These are phyloP conservation scores for Amphilophus citrinellus DNA, from an alignment of 2,113 vertebrate species.

Conservation along the genomic window DNA sequence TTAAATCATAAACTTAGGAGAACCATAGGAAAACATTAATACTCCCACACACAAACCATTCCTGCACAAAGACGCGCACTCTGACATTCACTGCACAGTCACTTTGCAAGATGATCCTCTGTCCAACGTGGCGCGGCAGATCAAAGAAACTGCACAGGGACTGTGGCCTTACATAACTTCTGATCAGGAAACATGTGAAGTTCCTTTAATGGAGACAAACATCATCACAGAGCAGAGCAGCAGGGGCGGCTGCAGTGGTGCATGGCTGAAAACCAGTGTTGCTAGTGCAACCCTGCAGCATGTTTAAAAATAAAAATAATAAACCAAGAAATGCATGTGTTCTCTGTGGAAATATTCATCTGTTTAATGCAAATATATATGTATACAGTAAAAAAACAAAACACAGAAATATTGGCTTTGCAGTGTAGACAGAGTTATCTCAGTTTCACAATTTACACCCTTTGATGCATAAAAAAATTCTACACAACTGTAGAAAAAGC, in stretches of 20 bases:
- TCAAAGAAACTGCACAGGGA: constrained; percentile 16
- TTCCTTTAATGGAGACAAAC: constrained; percentile 21
- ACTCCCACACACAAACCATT: background rate
- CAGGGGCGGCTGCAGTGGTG: background rate
- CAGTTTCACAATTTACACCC: background rate
- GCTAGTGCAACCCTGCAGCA: background rate
- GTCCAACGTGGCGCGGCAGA: background rate
- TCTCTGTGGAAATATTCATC: background rate
- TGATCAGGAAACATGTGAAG: background rate
- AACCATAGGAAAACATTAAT: background rate
- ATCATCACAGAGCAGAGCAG: background rate
- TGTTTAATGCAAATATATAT: rapidly evolving
- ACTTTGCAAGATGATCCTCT: background rate
- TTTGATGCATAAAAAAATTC: background rate
- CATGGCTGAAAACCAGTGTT: background rate
- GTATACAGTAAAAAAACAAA: background rate
- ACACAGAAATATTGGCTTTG: background rate
- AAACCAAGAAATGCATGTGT: background rate
- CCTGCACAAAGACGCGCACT: background rate
- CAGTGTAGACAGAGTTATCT: background rate
- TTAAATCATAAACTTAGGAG: background rate
- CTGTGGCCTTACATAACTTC: background rate
- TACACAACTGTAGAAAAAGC: constrained; percentile 13
- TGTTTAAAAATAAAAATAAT: background rate
- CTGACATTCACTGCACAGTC: background rate